Conservation (phyloP, 1,140 invertebrate species). For the Hylaeus anthracinus region DNA sequence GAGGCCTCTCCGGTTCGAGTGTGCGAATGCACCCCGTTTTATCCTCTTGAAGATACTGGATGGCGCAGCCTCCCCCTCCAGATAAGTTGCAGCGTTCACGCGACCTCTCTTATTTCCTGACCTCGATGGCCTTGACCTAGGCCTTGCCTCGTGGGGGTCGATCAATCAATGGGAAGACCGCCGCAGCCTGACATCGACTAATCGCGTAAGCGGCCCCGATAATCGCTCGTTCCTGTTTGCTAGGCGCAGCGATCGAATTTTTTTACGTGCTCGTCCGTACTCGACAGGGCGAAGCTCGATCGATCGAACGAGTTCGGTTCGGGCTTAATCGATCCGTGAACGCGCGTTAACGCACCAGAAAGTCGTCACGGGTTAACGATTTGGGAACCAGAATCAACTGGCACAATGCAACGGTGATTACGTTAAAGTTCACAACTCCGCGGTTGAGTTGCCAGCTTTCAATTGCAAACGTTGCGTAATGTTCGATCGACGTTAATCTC, state of each 20-base stretch:
- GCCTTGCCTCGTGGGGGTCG: constrained; percentile 58
- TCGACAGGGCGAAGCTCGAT: neutral
- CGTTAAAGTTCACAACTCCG: constrained; percentile 33
- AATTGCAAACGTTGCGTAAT: constrained; percentile 48
- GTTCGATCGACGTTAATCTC: constrained; percentile 52
- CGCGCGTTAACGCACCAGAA: neutral
- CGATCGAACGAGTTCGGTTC: neutral
- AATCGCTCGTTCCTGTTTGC: constrained; percentile 24
- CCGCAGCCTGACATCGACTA: constrained; percentile 61
- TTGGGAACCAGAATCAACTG: constrained; percentile 4
- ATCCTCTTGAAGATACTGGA: constrained; percentile 22
- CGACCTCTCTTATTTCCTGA: constrained; percentile 68
- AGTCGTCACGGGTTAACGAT: neutral
- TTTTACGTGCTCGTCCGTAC: neutral
- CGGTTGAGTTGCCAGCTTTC: constrained; percentile 17
- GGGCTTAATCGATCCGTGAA: neutral
- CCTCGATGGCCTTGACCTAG: constrained; percentile 72
- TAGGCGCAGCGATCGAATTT: neutral
- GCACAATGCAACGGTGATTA: constrained; percentile 23
- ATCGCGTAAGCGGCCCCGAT: constrained; percentile 55
- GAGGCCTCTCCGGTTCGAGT: constrained; percentile 2
- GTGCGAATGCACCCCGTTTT: constrained; percentile 40
- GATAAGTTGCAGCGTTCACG: constrained; percentile 52
- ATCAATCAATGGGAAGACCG: constrained; percentile 67
- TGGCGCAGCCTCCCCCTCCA: constrained; percentile 54